Conservation (phyloP, 2,888 invertebrate genomes). For the Cecidostiba fungosa region DNA sequence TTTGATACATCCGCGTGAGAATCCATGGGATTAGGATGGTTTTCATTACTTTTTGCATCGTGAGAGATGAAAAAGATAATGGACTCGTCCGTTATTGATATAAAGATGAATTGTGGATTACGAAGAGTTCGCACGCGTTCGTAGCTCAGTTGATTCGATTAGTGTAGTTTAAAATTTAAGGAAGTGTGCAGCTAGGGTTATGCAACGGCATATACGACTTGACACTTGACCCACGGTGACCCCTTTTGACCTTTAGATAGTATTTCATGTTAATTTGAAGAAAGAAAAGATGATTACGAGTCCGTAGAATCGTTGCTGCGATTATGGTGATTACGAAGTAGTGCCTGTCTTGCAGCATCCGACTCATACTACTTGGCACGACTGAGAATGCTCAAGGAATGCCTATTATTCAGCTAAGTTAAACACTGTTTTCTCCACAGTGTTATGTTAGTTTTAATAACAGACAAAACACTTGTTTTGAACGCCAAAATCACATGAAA, state of each 20-base stretch:
- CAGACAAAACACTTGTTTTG: too few relatives aligned
- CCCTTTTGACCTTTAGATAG: not conserved
- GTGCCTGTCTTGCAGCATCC: not conserved
- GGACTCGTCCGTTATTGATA: not conserved
- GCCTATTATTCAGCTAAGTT: not conserved
- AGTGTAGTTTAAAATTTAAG: not conserved
- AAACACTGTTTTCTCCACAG: not conserved
- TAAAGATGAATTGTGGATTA: conserved; percentile 4
- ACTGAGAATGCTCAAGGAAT: not conserved
- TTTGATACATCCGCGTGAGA: not conserved
- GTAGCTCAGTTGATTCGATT: conserved; percentile 23
- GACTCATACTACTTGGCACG: conserved; percentile 2
- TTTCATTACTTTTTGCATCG: conserved; percentile 23
- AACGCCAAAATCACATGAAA: too few relatives aligned
- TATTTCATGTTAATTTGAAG: conserved; percentile 11
- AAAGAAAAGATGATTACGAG: conserved; percentile 4
- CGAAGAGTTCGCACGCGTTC: conserved; percentile 8
- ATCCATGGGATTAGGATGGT: not conserved
- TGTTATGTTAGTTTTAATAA: not conserved
- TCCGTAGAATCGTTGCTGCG: not conserved
- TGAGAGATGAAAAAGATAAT: not conserved
- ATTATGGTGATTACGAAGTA: conserved; percentile 9
- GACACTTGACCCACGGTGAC: not conserved
- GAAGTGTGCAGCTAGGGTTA: not conserved
- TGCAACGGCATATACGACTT: not conserved